Conservation (phyloP, 2,888 invertebrate species). For the Amphiduros pacificus region DNA sequence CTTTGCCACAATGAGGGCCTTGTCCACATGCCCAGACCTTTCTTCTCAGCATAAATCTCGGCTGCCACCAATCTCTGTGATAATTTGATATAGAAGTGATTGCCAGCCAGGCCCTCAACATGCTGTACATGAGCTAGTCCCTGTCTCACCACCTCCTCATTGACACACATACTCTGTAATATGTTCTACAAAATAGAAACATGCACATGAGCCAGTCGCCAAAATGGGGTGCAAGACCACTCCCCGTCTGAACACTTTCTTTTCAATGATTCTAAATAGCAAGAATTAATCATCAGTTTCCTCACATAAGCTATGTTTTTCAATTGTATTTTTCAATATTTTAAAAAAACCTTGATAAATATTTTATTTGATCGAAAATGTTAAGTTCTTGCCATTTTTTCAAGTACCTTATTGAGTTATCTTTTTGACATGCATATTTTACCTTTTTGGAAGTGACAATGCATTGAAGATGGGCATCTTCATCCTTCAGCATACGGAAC, state of each 20-base stretch:
- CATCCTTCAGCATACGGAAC: background rate
- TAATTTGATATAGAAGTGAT: background rate
- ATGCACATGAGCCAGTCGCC: background rate
- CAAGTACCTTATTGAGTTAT: too few relatives aligned
- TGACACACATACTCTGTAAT: constrained; percentile 1
- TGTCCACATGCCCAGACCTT: constrained; percentile 10
- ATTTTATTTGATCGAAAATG: too few relatives aligned
- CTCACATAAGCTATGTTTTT: background rate
- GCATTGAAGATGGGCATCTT: background rate
- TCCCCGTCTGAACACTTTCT: too few relatives aligned
- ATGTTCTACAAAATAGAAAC: constrained; percentile 2
- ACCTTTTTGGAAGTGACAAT: constrained; percentile 3
- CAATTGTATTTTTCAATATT: too few relatives aligned
- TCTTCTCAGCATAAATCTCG: constrained; percentile 9
- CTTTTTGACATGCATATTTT: too few relatives aligned
- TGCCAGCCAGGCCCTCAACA: background rate
- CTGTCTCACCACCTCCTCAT: constrained; percentile 1
- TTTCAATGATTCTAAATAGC: background rate
- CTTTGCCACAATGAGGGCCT: constrained; percentile 5
- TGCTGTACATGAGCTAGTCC: constrained; percentile 1
- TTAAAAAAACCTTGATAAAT: too few relatives aligned
- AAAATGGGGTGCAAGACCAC: too few relatives aligned
- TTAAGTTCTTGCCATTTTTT: too few relatives aligned
- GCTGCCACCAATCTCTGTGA: constrained; percentile 1
- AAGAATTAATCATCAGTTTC: background rate